phyloP scores from a whole-genome alignment of 1,140 invertebrate genomes.

The Apolygus lucorum region DNA sequence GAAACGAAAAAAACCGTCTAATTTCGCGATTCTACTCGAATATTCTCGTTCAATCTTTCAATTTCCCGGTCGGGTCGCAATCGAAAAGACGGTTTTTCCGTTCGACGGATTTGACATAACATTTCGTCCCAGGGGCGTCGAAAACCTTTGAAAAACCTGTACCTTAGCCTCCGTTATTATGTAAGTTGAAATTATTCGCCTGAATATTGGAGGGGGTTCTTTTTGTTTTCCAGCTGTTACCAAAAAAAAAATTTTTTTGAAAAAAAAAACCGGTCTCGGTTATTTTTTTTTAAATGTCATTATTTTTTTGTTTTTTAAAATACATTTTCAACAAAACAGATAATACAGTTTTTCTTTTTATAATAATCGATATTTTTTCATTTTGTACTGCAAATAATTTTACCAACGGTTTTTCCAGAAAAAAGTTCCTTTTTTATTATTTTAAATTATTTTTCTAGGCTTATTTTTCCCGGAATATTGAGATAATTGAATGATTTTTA shows the following conservation, averaged over 20 bases:
- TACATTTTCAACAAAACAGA: slow-evolving; percentile 20
- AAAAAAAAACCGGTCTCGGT: background rate
- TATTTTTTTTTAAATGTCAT: background rate
- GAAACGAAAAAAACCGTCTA: too few relatives aligned
- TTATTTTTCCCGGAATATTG: background rate
- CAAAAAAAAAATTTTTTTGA: slow-evolving; percentile 20
- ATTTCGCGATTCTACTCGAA: too few relatives aligned
- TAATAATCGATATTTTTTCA: slow-evolving; percentile 4
- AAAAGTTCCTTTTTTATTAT: background rate
- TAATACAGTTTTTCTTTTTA: slow-evolving; percentile 19
- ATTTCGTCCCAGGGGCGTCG: background rate
- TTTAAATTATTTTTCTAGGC: background rate
- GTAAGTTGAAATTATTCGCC: slow-evolving; percentile 3
- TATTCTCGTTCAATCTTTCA: slow-evolving; percentile 13
- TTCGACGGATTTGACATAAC: slow-evolving; percentile 6
- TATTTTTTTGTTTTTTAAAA: background rate
- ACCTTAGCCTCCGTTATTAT: slow-evolving; percentile 3
- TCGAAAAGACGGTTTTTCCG: slow-evolving; percentile 6
- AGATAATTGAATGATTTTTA: background rate
- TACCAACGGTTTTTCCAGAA: background rate
- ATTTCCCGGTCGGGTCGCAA: too few relatives aligned
- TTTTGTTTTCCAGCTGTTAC: slow-evolving; percentile 18
- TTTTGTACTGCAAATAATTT: background rate
- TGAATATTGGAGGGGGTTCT: slow-evolving; percentile 8
- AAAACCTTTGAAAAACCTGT: slow-evolving; percentile 4